These are phyloP conservation scores for Maccullochella peelii DNA, from an alignment of 2,113 vertebrate species.

Conservation along the genomic window DNA sequence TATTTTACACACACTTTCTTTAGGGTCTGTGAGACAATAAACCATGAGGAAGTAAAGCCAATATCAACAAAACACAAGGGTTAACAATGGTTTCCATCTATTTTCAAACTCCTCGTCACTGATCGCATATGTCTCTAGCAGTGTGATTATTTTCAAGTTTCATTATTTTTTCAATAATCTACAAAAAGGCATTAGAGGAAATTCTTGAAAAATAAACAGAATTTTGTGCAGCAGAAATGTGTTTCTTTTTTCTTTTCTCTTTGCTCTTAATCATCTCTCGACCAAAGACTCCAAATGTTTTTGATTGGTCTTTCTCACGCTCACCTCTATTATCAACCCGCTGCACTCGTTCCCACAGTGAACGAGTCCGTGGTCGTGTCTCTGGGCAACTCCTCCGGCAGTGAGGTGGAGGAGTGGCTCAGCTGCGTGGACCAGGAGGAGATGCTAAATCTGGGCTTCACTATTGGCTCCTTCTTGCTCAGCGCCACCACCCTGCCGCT, in stretches of 20 bases:
- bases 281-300: neutral
- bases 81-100: neutral
- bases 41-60: neutral
- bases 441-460: constrained; percentile 93
- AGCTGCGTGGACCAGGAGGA: constrained; percentile 90
- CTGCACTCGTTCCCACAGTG: constrained; percentile 39
- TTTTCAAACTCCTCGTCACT: neutral
- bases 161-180: neutral
- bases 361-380: constrained; percentile 57
- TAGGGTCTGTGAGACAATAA: neutral
- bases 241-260: neutral
- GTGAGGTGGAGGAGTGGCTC: constrained; percentile 35
- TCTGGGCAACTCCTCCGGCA: constrained; percentile 33
- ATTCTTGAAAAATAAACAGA: neutral
- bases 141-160: neutral
- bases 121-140: neutral
- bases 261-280: neutral
- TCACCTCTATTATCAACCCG: neutral
- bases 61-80: neutral
- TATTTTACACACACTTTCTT: neutral
- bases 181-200: neutral
- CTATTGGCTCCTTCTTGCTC: constrained; percentile 91
- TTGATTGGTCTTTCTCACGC: neutral
- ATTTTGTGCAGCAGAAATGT: neutral
- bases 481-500: constrained; percentile 92